Conservation (phyloP, 2,888 invertebrate genomes). For the Xestobium rufovillosum region DNA sequence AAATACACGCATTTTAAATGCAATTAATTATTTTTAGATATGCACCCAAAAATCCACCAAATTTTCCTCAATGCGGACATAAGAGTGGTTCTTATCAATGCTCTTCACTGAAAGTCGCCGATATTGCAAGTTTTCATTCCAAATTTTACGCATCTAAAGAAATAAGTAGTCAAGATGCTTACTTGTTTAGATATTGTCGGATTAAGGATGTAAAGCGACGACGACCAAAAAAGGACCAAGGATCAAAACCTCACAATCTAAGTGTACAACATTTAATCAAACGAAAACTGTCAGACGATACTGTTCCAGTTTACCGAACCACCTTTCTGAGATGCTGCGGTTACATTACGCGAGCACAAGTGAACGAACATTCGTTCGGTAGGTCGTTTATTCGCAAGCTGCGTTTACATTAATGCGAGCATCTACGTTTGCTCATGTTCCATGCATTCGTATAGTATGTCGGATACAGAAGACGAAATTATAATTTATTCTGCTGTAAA, state of each 20-base stretch:
- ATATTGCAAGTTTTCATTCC: neutral
- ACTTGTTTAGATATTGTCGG: neutral
- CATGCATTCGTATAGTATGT: too few species aligned
- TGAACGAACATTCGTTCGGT: too few species aligned
- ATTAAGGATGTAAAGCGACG: neutral
- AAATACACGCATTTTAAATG: neutral
- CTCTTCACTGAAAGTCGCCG: neutral
- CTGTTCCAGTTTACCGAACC: neutral
- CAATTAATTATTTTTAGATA: neutral
- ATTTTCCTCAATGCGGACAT: neutral
- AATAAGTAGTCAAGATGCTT: neutral
- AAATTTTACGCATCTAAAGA: neutral
- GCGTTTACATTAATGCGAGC: too few species aligned
- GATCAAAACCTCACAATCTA: neutral
- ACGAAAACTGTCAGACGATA: too few species aligned
- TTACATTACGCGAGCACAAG: too few species aligned
- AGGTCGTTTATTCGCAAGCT: too few species aligned
- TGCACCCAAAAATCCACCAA: neutral
- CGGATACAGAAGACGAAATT: too few species aligned
- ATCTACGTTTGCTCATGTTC: too few species aligned
- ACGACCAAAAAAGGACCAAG: neutral
- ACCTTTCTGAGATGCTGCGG: constrained; percentile 3
- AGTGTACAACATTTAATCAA: too few species aligned
- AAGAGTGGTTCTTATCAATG: neutral
- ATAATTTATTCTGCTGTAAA: too few species aligned